phyloP scores from a whole-genome alignment of 2,888 invertebrate species.

The Cerceris rybyensis region DNA sequence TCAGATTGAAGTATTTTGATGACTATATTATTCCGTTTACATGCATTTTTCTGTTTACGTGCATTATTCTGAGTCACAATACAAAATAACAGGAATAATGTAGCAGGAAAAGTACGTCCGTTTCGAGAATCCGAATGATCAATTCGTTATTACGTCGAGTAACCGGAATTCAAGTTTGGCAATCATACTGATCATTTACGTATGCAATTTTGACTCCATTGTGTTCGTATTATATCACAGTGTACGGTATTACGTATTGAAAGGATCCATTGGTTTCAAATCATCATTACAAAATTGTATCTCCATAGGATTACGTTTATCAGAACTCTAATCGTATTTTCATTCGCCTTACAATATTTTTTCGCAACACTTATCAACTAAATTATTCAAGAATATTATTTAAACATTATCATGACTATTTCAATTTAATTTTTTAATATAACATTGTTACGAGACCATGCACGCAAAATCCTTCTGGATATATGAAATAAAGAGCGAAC shows the following conservation, averaged over 20 bases:
- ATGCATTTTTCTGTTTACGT: not conserved
- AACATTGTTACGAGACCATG: too few relatives aligned
- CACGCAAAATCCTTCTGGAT: too few relatives aligned
- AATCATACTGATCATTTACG: conserved; percentile 37
- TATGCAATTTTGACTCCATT: conserved; percentile 53
- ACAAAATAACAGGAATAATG: conserved; percentile 11
- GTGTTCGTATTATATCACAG: conserved; percentile 42
- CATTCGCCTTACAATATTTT: too few relatives aligned
- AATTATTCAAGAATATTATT: too few relatives aligned
- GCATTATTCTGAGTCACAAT: not conserved
- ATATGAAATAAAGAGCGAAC: too few relatives aligned
- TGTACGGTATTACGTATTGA: conserved; percentile 33
- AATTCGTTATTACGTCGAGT: conserved; percentile 36
- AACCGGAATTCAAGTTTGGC: conserved; percentile 49
- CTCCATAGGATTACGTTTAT: not conserved
- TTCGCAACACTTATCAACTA: too few relatives aligned
- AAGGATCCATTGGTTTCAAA: conserved; percentile 14
- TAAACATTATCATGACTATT: too few relatives aligned
- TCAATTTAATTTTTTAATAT: too few relatives aligned
- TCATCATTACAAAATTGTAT: not conserved
- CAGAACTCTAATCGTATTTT: too few relatives aligned
- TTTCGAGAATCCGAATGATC: conserved; percentile 31
- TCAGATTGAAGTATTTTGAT: not conserved
- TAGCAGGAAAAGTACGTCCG: conserved; percentile 31
- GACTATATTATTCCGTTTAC: not conserved